Evolutionary conservation across 2,113 vertebrate genomes (phyloP).

Genomic region (Gymnogyps californianus): DNA sequence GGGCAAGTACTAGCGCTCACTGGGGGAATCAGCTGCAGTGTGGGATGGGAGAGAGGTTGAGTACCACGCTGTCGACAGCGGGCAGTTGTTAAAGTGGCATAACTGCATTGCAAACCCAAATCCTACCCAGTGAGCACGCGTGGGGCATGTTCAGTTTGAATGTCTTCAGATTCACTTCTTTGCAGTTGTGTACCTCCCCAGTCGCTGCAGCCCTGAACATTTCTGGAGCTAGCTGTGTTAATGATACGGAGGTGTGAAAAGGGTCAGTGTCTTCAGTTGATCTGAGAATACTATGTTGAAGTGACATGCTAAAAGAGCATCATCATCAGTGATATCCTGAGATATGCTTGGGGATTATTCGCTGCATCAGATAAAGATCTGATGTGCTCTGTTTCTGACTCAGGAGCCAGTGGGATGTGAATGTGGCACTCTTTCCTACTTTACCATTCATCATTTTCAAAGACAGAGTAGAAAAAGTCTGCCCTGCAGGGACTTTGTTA

Average conservation of each 20-base stretch:
- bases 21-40: neutral
- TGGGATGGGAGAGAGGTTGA: neutral
- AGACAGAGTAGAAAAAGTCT: neutral
- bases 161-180: neutral
- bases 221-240: neutral
- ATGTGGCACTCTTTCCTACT: neutral
- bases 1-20: neutral
- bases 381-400: conserved; percentile 36
- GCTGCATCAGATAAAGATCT: conserved; percentile 18
- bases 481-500: conserved; percentile 16
- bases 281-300: conserved; percentile 28
- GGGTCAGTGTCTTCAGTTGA: neutral
- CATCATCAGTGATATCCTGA: conserved; percentile 1
- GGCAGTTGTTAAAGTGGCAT: neutral
- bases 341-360: conserved; percentile 40
- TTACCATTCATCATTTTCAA: conserved; percentile 51
- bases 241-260: neutral
- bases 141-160: neutral
- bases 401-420: conserved; percentile 13
- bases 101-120: neutral
- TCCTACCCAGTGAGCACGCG: neutral
- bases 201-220: accelerated
- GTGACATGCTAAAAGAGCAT: conserved; percentile 24
- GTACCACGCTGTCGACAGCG: accelerated
- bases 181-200: neutral